Evolutionary conservation across 2,113 vertebrate species (phyloP).

Genomic region (Porphyrio hochstetteri): DNA sequence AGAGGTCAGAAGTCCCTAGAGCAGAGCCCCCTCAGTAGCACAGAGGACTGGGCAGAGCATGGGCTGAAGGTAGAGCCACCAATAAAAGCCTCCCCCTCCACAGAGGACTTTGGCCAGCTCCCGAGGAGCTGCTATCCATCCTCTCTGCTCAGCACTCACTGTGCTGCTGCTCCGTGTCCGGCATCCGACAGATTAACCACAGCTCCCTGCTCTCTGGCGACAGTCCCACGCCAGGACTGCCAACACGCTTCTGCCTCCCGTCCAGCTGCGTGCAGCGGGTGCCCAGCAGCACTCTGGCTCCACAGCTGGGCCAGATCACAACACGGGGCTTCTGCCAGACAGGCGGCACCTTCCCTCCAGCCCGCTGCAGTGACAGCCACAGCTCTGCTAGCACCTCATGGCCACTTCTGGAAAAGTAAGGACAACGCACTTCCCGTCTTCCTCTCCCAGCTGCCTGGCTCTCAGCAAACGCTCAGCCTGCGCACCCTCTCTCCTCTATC

Average conservation of each 20-base stretch:
- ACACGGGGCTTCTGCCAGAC: fast-evolving
- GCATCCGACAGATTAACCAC: background rate
- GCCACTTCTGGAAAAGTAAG: slow-evolving; percentile 62
- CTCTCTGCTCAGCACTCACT: background rate
- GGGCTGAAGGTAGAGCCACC: background rate
- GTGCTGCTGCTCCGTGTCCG: fast-evolving
- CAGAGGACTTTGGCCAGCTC: background rate
- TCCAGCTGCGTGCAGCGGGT: fast-evolving
- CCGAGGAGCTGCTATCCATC: fast-evolving
- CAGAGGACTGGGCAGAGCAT: fast-evolving
- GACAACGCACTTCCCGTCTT: fast-evolving
- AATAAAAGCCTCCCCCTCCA: background rate
- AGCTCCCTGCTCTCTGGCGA: background rate
- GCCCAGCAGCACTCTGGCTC: background rate
- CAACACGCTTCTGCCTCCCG: background rate
- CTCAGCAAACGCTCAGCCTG: background rate
- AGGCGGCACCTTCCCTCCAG: background rate
- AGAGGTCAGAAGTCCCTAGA: fast-evolving
- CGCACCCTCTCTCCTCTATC: background rate
- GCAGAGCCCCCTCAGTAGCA: background rate
- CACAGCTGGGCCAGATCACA: fast-evolving
- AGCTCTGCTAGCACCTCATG: slow-evolving; percentile 39
- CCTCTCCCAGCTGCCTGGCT: background rate
- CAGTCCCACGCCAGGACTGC: fast-evolving
- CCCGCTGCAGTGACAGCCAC: background rate